Evolutionary conservation across 2,113 vertebrate genomes (phyloP), one percentile per base, ranked within the genome.

Genomic region (Albula goreensis): DNA sequence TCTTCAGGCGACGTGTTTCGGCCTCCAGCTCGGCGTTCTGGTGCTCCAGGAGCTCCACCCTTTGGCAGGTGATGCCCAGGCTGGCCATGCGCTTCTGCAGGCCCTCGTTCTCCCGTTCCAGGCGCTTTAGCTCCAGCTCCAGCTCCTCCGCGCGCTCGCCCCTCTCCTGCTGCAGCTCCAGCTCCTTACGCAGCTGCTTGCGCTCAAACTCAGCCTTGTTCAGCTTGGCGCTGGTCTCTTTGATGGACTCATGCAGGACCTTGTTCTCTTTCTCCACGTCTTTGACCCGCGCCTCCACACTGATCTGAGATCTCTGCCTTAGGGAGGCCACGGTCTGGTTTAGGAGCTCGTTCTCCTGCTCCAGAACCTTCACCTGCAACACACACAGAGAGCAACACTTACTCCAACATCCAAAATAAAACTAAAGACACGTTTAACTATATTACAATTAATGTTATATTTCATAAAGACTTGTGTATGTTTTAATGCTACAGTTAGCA

Each of bases 21-120:
- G 90, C 92, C 93, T 99, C 98, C 87, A 99, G 91, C 49, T 97
- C 97, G 1, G 94, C 92, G 89, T 99, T 99, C 93, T 99, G 98
- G 91, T 97, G 97, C 93, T 99, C 98, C 91, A 99, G 94, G 78
- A 96, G 88, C 49, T 96, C 96, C 13, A 97, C 94, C 95, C 98
- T 99, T 92, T 99, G 97, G 92, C 98, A 98, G 70, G 96, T 97
- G 88, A 98, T 99, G 89, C 96, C 96, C 89, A 99, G 95, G 81
- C 95, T 97, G 51, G 97, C 96, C 70, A 98, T 95, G 86, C 96
- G 97, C 92, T 99, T 99, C 93, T 99, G 98, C 85, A 99, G 94
- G 56, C 92, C 92, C 89, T 99, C 98, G 0, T 98, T 99, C 89
- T 99, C 98, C 70, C 97, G 96, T 91, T 97, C 96, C 90, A 99